phyloP scores from a whole-genome alignment of 2,888 invertebrate species.

The Stramonita haemastoma region DNA sequence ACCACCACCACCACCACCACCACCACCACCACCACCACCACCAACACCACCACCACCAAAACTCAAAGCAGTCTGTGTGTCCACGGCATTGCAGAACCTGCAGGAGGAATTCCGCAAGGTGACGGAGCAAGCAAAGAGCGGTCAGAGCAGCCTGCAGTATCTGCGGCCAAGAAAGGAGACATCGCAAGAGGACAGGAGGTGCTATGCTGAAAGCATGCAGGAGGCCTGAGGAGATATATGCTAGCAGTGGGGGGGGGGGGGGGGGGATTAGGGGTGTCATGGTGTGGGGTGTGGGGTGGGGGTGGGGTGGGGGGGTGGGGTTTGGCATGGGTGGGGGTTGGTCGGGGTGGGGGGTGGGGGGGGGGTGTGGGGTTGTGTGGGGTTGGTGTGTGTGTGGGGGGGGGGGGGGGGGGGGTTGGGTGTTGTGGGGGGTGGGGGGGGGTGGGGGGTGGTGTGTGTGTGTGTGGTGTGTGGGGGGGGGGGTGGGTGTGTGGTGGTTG shows the following conservation, averaged over 20 bases:
- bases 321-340: not conserved
- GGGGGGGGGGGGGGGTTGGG: not conserved
- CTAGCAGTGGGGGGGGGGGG: too few relatives aligned
- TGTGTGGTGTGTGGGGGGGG: not conserved
- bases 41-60: too few relatives aligned
- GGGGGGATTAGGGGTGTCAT: not conserved
- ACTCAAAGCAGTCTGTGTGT: not conserved
- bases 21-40: too few relatives aligned
- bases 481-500: not conserved
- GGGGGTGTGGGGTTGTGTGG: not conserved
- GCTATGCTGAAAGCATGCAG: slow-evolving; percentile 6
- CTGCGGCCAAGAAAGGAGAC: slow-evolving; percentile 37
- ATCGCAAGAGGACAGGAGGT: slow-evolving; percentile 20
- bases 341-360: not conserved
- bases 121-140: slow-evolving; percentile 22
- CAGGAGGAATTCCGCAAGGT: slow-evolving; percentile 8
- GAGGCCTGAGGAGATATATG: not conserved
- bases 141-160: slow-evolving; percentile 6
- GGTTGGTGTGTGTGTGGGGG: not conserved
- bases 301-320: not conserved
- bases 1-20: too few relatives aligned
- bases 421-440: not conserved
- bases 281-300: too few relatives aligned
- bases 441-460: not conserved
- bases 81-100: not conserved